These are phyloP conservation scores for Colaptes auratus DNA, from an alignment of 2,113 vertebrate genomes.

Conservation along the genomic window DNA sequence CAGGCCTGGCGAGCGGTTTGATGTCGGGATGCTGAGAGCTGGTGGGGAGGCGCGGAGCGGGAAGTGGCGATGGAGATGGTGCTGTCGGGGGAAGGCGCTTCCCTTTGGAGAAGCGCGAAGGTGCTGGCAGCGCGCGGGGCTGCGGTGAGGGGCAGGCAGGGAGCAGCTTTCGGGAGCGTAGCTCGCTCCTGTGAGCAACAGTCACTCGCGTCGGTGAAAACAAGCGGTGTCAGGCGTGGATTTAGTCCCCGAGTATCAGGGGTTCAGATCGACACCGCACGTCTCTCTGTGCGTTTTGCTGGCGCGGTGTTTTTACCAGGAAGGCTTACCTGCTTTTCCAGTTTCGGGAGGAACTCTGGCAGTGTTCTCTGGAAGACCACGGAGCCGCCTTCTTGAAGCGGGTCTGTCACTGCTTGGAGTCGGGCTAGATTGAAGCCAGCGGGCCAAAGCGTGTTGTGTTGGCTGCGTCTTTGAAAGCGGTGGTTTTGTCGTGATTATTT, in stretches of 20 bases:
- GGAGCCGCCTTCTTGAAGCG: rapidly evolving
- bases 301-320: rapidly evolving
- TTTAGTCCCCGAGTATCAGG: rapidly evolving
- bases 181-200: rapidly evolving
- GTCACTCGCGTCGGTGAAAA: not conserved
- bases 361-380: rapidly evolving
- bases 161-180: not conserved
- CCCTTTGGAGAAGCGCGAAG: rapidly evolving
- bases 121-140: not conserved
- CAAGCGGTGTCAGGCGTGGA: not conserved
- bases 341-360: not conserved
- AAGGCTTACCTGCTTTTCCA: not conserved
- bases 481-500: not conserved
- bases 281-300: rapidly evolving
- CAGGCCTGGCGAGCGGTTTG: no score
- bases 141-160: not conserved
- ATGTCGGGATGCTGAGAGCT: not conserved
- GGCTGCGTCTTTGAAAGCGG: not conserved
- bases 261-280: rapidly evolving
- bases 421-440: rapidly evolving
- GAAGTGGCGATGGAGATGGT: not conserved
- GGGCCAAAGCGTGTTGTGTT: not conserved
- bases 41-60: not conserved
- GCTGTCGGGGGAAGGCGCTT: not conserved
- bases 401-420: not conserved